Evolutionary conservation across 2,888 invertebrate species (phyloP).

Genomic region (Allolobophora icterica): DNA sequence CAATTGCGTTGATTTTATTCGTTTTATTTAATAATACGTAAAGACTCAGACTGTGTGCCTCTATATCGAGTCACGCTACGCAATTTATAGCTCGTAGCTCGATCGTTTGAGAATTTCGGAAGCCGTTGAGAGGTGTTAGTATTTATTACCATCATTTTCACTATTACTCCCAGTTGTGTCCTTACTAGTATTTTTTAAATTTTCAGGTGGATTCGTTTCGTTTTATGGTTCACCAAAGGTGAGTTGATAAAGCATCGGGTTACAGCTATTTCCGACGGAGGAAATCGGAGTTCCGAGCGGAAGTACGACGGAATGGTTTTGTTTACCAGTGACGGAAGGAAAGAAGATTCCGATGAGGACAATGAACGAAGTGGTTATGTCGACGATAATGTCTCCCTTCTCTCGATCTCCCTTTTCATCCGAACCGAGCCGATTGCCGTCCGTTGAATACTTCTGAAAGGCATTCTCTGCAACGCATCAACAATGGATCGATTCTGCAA

Average conservation of each 20-base stretch:
- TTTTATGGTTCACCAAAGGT: background rate
- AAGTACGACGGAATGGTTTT: background rate
- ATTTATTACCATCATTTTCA: background rate
- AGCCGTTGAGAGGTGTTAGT: background rate
- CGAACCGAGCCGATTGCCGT: conserved; percentile 35
- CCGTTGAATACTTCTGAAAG: conserved; percentile 27
- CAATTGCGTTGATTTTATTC: background rate
- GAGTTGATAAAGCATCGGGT: too few relatives aligned
- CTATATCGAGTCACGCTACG: too few relatives aligned
- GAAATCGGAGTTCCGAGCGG: background rate
- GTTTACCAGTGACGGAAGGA: conserved; percentile 92
- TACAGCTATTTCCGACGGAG: background rate
- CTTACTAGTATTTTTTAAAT: background rate
- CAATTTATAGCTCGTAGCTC: too few relatives aligned
- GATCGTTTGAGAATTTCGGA: too few relatives aligned
- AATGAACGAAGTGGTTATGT: conserved; percentile 92
- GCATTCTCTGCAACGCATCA: conserved; percentile 36
- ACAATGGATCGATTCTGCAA: background rate
- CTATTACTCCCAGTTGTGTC: background rate
- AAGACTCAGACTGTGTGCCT: too few relatives aligned
- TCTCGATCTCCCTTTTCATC: conserved; percentile 47
- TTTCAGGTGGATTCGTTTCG: background rate
- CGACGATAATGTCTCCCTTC: conserved; percentile 75
- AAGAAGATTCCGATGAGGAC: conserved; percentile 98
- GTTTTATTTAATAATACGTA: too few relatives aligned